Conservation (phyloP, 1,140 invertebrate species). For the Nymphalis io region DNA sequence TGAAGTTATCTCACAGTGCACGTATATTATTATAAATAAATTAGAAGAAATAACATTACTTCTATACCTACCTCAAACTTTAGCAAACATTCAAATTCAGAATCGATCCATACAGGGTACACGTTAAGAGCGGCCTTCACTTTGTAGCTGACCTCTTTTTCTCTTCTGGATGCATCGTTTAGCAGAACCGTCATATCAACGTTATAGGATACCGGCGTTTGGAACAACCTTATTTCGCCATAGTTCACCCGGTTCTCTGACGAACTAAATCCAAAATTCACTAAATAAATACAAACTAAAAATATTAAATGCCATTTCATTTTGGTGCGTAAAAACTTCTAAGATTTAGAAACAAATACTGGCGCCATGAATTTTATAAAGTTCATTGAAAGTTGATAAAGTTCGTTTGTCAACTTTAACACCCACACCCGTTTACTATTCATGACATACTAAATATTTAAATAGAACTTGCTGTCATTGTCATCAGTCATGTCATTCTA, state of each 20-base stretch:
- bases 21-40: conserved; percentile 15
- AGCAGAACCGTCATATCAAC: conserved; percentile 37
- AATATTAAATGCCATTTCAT: conserved; percentile 5
- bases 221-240: conserved; percentile 31
- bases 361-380: conserved; percentile 4
- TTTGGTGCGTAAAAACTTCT: background rate
- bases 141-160: conserved; percentile 39
- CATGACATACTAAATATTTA: conserved; percentile 6
- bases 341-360: conserved; percentile 1
- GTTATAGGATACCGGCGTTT: conserved; percentile 26
- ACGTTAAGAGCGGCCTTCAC: conserved; percentile 30
- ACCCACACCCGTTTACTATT: background rate
- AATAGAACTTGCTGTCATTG: background rate
- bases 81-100: conserved; percentile 14
- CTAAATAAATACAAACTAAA: conserved; percentile 6
- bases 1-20: background rate
- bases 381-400: conserved; percentile 13
- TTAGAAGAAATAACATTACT: background rate
- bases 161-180: conserved; percentile 32
- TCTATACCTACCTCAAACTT: conserved; percentile 29
- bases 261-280: conserved; percentile 12
- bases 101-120: conserved; percentile 21
- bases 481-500: background rate
- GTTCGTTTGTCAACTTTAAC: conserved; percentile 1
- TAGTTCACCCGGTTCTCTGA: conserved; percentile 25